Conservation (phyloP, 2,113 vertebrate species). For the Mystacornis crossleyi region DNA sequence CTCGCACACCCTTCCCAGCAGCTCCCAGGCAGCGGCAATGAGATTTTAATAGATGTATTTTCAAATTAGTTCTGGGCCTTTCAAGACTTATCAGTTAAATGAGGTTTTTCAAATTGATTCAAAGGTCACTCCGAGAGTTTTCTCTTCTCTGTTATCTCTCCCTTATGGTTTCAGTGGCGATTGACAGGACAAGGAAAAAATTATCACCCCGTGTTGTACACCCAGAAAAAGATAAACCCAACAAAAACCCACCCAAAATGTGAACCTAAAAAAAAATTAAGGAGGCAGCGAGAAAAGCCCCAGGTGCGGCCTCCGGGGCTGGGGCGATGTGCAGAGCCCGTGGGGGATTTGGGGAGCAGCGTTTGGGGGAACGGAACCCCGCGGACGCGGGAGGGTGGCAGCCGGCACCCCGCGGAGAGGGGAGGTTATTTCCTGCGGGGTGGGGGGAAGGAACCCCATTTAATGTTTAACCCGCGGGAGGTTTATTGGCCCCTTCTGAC, state of each 20-base stretch:
- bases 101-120: constrained; percentile 68
- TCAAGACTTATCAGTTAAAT: constrained; percentile 78
- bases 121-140: constrained; percentile 70
- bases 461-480: constrained; percentile 53
- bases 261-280: background rate
- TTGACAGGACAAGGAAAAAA: background rate
- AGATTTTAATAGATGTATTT: constrained; percentile 76
- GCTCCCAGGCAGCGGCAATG: constrained; percentile 56
- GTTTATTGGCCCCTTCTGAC: constrained; percentile 48
- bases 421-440: background rate
- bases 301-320: rapidly evolving
- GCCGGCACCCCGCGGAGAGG: background rate
- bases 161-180: constrained; percentile 55
- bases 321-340: background rate
- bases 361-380: background rate
- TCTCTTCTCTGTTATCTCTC: constrained; percentile 57
- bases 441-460: background rate
- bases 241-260: background rate
- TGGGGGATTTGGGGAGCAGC: background rate
- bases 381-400: background rate
- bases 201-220: background rate
- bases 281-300: background rate
- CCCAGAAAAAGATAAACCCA: background rate
- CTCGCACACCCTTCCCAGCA: constrained; percentile 20
- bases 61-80: constrained; percentile 76